phyloP scores from a whole-genome alignment of 2,888 invertebrate genomes.

The Lymantria dispar region DNA sequence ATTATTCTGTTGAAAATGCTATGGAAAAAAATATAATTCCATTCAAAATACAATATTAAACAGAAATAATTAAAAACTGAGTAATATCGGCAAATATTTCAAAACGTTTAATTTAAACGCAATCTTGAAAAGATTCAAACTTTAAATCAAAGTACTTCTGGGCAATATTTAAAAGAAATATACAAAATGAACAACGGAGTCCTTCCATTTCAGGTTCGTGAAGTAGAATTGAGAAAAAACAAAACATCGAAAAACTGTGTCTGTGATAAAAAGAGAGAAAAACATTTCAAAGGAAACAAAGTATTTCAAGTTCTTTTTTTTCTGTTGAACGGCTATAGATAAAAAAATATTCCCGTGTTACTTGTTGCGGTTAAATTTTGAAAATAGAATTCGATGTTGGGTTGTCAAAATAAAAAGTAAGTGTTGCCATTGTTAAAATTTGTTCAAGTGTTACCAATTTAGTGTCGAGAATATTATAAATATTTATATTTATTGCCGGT shows the following conservation, averaged over 20 bases:
- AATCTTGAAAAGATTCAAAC: slow-evolving; percentile 1
- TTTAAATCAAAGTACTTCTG: slow-evolving; percentile 27
- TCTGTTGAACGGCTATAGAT: slow-evolving; percentile 34
- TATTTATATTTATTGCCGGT: slow-evolving; percentile 8
- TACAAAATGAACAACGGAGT: slow-evolving; percentile 14
- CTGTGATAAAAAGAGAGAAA: slow-evolving; percentile 64
- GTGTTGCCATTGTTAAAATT: slow-evolving; percentile 35
- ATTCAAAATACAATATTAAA: not conserved
- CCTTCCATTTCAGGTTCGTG: slow-evolving; percentile 46
- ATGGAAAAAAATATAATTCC: not conserved
- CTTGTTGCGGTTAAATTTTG: slow-evolving; percentile 56
- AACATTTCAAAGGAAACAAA: slow-evolving; percentile 27
- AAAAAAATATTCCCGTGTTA: slow-evolving; percentile 55
- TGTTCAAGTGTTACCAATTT: slow-evolving; percentile 19
- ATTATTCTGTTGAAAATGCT: not conserved
- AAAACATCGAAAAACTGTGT: slow-evolving; percentile 53
- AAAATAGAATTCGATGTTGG: slow-evolving; percentile 71
- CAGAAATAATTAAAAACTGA: not conserved
- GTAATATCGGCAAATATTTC: not conserved
- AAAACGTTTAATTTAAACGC: not conserved
- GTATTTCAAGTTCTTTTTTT: slow-evolving; percentile 12
- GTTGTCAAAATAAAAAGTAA: slow-evolving; percentile 66
- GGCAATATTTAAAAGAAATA: slow-evolving; percentile 13
- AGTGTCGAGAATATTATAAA: slow-evolving; percentile 8
- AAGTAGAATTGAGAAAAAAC: slow-evolving; percentile 7